A percentile compares a stretch with the other conserved stretches of the same genome.
Evolutionary conservation across 2,797 vertebrate genomes (phyloP).

Genomic region (Thunnus albacares): DNA sequence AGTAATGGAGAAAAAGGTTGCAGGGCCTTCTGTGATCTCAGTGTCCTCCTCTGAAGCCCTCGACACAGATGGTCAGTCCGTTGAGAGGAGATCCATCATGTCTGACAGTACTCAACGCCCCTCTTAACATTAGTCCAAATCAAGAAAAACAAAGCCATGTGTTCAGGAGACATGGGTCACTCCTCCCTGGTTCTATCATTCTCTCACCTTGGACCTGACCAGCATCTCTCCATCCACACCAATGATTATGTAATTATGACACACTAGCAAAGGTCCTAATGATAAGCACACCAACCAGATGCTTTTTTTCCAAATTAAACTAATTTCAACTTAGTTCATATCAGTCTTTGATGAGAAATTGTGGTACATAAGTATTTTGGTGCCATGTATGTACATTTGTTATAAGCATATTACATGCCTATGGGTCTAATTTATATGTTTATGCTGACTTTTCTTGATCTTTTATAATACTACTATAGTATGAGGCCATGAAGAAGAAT

Average conservation of each 20-base stretch:
- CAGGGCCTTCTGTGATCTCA: constrained; percentile 44
- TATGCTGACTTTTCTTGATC: not conserved
- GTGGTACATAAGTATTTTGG: not conserved
- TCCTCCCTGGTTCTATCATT: constrained; percentile 30
- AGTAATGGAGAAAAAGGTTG: not conserved
- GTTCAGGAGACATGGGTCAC: constrained; percentile 53
- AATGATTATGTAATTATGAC: not conserved
- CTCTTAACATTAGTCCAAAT: constrained; percentile 66
- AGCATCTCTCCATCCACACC: not conserved
- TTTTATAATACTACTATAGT: not conserved
- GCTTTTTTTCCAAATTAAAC: not conserved
- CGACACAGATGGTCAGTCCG: constrained; percentile 68
- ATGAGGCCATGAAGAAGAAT: too few relatives aligned
- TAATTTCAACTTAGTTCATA: not conserved
- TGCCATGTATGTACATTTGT: not conserved
- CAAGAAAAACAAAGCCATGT: constrained; percentile 67
- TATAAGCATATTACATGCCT: not conserved
- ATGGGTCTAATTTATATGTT: not conserved
- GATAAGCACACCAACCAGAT: not conserved
- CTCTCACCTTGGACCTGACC: constrained; percentile 54
- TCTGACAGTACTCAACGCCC: constrained; percentile 71
- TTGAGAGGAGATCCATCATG: constrained; percentile 79
- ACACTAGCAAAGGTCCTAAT: not conserved
- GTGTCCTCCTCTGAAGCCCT: constrained; percentile 47
- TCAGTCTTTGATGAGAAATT: not conserved